Evolutionary conservation across 1,140 invertebrate species (phyloP), one percentile per base, ranked within the genome.

Genomic region (Phortica variegata): DNA sequence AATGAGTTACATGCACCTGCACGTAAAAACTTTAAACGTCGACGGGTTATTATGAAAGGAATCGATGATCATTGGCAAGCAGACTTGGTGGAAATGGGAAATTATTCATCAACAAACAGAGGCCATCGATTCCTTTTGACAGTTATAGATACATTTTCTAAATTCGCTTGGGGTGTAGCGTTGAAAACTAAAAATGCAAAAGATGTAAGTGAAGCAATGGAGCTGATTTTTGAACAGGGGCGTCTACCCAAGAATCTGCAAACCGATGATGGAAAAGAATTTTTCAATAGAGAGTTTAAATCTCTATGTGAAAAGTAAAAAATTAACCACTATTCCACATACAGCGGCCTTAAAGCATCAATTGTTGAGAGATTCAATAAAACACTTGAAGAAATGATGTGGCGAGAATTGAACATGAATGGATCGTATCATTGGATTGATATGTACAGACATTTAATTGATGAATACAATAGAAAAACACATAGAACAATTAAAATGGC

Each of bases 281-380:
- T 73, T 55, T 69, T 55, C 39, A 73, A 72, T 59, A 52, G 21
- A 12, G 3, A 54, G n/a, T 76, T 75, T 51, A n/a, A 53, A 38
- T 26, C 31, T 5, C 42, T 77, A 18, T 65, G 76, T 53, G 48
- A 60, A 53, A 54, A 51, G 34, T 52, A 68, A 55, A 52, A 68
- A 10, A 75, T 80, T 31, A 71, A 78, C 53, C 61, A 78, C 49
- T 79, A 78, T 57, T 75, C 62, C 9, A 78, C 77, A 16, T 77
- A 65, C 61, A 71, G 58, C 43, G 56, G 56, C 31, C 66, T 71
- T 31, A 82, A 81, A 69, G 77, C 77, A 13, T 62, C 70, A 13
- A 66, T 80, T 43, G 69, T 74, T 34, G 79, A 80, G 63, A 38
- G 79, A 44, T 77, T 79, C 42, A 78, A 78, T 60, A 51, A 75